These are phyloP conservation scores for Ctenopoma kingsleyae DNA, from an alignment of 2,797 vertebrate genomes.

Conservation along the genomic window DNA sequence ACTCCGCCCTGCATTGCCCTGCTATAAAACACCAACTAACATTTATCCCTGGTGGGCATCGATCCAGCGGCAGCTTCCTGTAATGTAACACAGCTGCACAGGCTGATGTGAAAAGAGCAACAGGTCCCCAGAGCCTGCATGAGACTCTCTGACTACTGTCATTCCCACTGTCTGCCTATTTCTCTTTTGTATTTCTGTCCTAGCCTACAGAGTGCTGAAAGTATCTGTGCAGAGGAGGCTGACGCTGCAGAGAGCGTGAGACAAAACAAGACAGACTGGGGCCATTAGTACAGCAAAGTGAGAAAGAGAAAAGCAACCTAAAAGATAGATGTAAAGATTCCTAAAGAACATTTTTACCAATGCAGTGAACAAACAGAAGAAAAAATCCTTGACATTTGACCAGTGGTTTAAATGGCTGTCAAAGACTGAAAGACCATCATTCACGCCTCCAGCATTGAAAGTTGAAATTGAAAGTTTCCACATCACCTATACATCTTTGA, in stretches of 20 bases:
- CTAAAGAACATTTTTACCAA: background rate
- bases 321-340: background rate
- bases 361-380: background rate
- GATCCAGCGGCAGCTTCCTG: conserved; percentile 55
- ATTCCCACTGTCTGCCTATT: background rate
- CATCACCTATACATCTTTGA: background rate
- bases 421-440: background rate
- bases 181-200: conserved; percentile 6
- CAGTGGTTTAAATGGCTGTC: background rate
- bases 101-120: conserved; percentile 70
- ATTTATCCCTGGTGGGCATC: conserved; percentile 54
- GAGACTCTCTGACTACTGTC: conserved; percentile 33
- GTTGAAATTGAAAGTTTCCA: background rate
- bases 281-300: background rate
- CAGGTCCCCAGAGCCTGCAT: conserved; percentile 55
- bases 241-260: background rate
- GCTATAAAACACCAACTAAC: conserved; percentile 64
- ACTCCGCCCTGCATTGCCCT: conserved; percentile 18
- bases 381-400: background rate
- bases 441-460: background rate
- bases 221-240: background rate
- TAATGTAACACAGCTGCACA: conserved; percentile 55
- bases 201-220: background rate
- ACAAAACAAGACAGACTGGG: background rate
- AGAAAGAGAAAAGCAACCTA: background rate